Percentiles rank a stretch among this genome's conserved stretches.
Conservation (phyloP, 2,113 vertebrate genomes). For the Vidua macroura region DNA sequence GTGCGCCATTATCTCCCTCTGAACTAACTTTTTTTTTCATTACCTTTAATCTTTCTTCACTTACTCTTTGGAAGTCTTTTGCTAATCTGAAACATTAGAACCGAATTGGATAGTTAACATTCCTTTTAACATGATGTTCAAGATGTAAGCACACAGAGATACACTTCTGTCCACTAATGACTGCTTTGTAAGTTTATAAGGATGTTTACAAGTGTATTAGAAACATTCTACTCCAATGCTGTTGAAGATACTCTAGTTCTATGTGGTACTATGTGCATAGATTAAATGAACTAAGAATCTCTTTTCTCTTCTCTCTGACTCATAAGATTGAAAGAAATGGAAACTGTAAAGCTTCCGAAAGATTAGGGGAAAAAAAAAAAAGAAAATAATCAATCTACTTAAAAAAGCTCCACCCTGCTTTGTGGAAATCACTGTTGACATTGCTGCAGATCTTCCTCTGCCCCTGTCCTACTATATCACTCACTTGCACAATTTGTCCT, state of each 20-base stretch:
- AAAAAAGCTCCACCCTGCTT: neutral
- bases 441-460: neutral
- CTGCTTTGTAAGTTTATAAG: neutral
- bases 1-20: neutral
- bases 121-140: neutral
- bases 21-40: neutral
- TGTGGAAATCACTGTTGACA: neutral
- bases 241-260: neutral
- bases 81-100: neutral
- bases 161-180: neutral
- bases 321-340: neutral
- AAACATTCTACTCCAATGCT: neutral
- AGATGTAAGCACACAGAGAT: neutral
- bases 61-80: neutral
- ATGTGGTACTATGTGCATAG: neutral
- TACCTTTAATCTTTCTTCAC: neutral
- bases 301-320: neutral
- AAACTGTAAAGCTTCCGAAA: neutral
- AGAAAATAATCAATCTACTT: neutral
- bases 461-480: neutral
- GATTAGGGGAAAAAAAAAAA: accelerated
- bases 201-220: neutral
- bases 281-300: neutral
- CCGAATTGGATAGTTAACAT: neutral
- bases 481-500: neutral